Percentiles rank a stretch among this genome's conserved stretches.
Conservation (phyloP, 2,888 invertebrate genomes). For the Acanthosepion esculentum region DNA sequence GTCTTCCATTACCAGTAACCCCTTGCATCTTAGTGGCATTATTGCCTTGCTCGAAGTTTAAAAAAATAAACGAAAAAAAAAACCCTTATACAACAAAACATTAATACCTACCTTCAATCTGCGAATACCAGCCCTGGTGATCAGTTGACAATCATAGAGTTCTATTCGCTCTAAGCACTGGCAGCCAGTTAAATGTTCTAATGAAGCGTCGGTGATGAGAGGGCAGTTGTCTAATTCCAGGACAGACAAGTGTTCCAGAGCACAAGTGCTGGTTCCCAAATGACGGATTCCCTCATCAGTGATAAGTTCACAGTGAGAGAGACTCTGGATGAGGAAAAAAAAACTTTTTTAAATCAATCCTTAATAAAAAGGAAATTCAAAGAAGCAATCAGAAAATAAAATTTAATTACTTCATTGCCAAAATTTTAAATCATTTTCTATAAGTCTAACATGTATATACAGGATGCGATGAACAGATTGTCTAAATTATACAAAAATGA, state of each 20-base stretch:
- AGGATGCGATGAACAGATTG: no score
- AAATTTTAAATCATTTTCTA: no score
- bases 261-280: conserved; percentile 92
- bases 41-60: no score
- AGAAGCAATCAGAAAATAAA: no score
- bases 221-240: conserved; percentile 99
- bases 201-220: conserved; percentile 94
- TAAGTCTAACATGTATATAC: no score
- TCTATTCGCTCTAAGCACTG: conserved; percentile 97
- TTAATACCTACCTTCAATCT: conserved; percentile 87
- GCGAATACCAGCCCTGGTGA: conserved; percentile 96
- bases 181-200: conserved; percentile 95
- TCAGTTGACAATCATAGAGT: conserved; percentile 98
- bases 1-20: no score
- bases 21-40: no score
- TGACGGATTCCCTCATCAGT: conserved; percentile 98
- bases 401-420: no score
- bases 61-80: no score
- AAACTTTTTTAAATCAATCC: neutral
- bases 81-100: neutral
- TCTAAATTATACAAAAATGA: no score
- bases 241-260: conserved; percentile 86
- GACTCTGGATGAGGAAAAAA: conserved; percentile 81
- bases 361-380: no score
- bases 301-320: conserved; percentile 98